phyloP scores from a whole-genome alignment of 2,797 vertebrate genomes.

The Argentina silus region DNA sequence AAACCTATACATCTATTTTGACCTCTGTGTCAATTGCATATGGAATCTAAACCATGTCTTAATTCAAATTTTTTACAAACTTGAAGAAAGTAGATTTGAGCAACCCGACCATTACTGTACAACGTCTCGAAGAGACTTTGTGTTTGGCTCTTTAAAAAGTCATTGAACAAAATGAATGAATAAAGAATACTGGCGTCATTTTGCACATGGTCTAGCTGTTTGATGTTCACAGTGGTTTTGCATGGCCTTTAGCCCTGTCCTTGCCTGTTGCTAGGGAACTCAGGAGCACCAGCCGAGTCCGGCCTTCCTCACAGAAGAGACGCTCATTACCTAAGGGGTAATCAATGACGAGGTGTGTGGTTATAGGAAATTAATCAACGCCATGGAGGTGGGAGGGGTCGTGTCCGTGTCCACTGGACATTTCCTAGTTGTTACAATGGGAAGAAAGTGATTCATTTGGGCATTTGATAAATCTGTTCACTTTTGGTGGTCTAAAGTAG shows the following conservation, averaged over 20 bases:
- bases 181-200: slow-evolving; percentile 1
- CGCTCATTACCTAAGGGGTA: background rate
- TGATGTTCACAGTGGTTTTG: slow-evolving; percentile 11
- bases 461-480: too few species aligned
- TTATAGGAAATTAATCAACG: too few species aligned
- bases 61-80: background rate
- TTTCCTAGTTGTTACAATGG: too few species aligned
- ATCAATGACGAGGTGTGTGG: too few species aligned
- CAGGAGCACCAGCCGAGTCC: slow-evolving; percentile 18
- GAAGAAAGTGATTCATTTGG: too few species aligned
- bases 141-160: background rate
- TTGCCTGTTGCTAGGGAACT: slow-evolving; percentile 47
- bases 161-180: background rate
- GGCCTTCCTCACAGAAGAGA: slow-evolving; percentile 6
- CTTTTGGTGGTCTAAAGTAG: too few species aligned
- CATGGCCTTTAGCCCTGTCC: slow-evolving; percentile 14
- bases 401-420: too few species aligned
- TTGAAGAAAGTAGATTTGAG: background rate
- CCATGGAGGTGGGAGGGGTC: too few species aligned
- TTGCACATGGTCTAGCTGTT: slow-evolving; percentile 15
- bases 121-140: background rate
- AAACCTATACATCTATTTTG: too few species aligned
- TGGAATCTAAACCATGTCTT: too few species aligned
- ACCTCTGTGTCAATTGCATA: too few species aligned
- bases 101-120: background rate